Conservation (phyloP, 2,888 invertebrate species). For the Drosophila mercatorum region DNA sequence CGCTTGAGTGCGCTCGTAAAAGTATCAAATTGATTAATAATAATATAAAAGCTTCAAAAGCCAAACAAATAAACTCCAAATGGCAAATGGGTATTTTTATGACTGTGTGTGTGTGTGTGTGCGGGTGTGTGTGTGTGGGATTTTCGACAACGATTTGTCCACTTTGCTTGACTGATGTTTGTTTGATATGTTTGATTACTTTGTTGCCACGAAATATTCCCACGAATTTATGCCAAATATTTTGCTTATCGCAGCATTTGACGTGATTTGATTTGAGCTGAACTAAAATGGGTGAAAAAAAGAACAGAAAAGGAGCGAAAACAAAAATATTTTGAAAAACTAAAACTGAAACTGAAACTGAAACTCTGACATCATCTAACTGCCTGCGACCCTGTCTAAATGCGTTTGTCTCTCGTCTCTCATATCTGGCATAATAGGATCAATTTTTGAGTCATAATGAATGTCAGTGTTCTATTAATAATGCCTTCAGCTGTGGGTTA, state of each 20-base stretch:
- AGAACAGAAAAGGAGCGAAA: not conserved
- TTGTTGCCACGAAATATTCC: conserved; percentile 67
- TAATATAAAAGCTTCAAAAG: conserved; percentile 67
- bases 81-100: conserved; percentile 28
- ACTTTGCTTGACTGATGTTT: conserved; percentile 75
- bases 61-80: conserved; percentile 52
- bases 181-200: conserved; percentile 77
- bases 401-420: conserved; percentile 4
- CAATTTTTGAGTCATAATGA: conserved; percentile 73
- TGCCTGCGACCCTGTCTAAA: conserved; percentile 10
- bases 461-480: conserved; percentile 66
- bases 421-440: conserved; percentile 68
- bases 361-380: conserved; percentile 78
- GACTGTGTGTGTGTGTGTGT: not conserved
- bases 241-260: conserved; percentile 73
- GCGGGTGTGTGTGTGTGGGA: conserved; percentile 15
- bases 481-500: conserved; percentile 69
- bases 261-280: conserved; percentile 69
- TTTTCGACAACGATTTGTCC: conserved; percentile 62
- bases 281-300: not conserved
- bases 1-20: conserved; percentile 77
- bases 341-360: conserved; percentile 34
- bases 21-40: conserved; percentile 81
- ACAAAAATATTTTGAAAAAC: conserved; percentile 13
- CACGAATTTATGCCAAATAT: conserved; percentile 59